Conservation (phyloP, 2,888 invertebrate genomes). For the Netelia virgata region DNA sequence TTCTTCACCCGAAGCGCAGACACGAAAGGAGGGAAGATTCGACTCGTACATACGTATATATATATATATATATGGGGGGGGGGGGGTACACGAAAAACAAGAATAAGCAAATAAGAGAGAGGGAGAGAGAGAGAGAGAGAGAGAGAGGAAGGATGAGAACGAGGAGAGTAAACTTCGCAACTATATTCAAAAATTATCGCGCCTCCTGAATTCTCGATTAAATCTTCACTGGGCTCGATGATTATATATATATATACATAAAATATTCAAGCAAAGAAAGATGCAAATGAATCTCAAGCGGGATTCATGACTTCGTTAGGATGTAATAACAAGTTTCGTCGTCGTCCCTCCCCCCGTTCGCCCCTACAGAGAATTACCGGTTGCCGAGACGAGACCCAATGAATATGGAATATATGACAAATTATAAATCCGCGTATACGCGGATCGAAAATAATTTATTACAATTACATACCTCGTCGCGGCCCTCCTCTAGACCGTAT, state of each 20-base stretch:
- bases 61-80: neutral
- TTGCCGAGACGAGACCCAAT: constrained; percentile 55
- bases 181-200: constrained; percentile 14
- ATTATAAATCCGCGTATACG: constrained; percentile 17
- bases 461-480: constrained; percentile 13
- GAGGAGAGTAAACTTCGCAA: constrained; percentile 1
- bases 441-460: constrained; percentile 16
- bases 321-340: constrained; percentile 57
- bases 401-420: constrained; percentile 43
- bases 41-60: neutral
- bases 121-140: neutral
- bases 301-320: constrained; percentile 56
- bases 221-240: constrained; percentile 44
- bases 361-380: constrained; percentile 47
- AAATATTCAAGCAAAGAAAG: constrained; percentile 54
- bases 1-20: neutral
- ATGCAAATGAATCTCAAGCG: constrained; percentile 60
- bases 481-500: constrained; percentile 12
- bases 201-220: constrained; percentile 48
- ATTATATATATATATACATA: constrained; percentile 37
- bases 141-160: neutral
- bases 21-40: neutral
- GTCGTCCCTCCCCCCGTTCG: neutral
- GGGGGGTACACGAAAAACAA: constrained; percentile 7
- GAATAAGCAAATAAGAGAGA: neutral